Conservation (phyloP, 2,888 invertebrate species). For the Diarsia dahlii region DNA sequence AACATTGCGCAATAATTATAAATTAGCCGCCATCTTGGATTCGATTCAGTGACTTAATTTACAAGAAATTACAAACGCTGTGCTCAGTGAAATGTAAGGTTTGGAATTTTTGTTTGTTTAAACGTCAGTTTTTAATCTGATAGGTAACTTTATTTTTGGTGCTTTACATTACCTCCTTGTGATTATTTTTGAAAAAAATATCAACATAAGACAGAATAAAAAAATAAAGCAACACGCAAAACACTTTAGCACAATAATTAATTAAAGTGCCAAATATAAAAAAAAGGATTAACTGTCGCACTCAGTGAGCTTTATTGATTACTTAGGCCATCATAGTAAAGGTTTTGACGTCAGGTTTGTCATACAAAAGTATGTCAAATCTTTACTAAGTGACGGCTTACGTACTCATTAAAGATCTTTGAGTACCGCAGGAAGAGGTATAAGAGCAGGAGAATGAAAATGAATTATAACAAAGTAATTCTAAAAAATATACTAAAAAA, state of each 20-base stretch:
- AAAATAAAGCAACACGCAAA: neutral
- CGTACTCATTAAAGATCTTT: too few relatives aligned
- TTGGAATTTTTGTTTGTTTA: conserved; percentile 8
- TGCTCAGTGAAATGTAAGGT: conserved; percentile 2
- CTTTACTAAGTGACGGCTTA: too few relatives aligned
- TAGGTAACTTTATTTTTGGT: neutral
- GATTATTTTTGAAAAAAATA: neutral
- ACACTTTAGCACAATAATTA: neutral
- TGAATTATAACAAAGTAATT: neutral
- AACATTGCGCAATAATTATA: neutral
- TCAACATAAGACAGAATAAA: neutral
- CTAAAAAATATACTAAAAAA: neutral
- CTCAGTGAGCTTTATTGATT: too few relatives aligned
- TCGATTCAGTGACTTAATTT: conserved; percentile 45
- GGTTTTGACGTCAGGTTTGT: too few relatives aligned
- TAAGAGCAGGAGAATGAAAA: too few relatives aligned
- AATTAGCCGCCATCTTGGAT: conserved; percentile 46
- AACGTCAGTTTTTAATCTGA: neutral
- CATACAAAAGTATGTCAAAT: too few relatives aligned
- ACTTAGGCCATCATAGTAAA: too few relatives aligned
- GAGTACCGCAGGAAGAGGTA: too few relatives aligned
- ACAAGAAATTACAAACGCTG: conserved; percentile 19
- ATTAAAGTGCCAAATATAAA: neutral
- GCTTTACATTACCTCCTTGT: too few relatives aligned
- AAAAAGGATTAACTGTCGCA: too few relatives aligned